phyloP scores from a whole-genome alignment of 2,113 vertebrate genomes.

The Lepus timidus region DNA sequence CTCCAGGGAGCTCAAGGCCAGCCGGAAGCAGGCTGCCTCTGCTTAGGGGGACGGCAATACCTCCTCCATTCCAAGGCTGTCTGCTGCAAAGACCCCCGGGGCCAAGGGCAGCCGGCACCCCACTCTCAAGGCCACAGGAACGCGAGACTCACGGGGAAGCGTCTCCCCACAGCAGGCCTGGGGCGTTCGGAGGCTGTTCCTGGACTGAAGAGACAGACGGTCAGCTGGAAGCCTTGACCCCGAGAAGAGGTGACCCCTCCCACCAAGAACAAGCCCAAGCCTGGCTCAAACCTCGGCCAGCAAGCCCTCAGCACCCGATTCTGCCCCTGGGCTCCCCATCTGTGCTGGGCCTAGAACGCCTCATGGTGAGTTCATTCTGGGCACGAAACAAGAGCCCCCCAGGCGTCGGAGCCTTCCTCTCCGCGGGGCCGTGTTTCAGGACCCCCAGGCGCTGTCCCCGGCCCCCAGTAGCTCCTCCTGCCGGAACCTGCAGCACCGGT shows the following conservation, averaged over 20 bases:
- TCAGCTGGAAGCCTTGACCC: neutral
- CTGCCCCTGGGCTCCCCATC: neutral
- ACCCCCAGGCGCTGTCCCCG: neutral
- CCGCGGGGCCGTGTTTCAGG: neutral
- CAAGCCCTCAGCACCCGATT: neutral
- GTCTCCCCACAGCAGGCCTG: fast-evolving
- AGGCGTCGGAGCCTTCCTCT: neutral
- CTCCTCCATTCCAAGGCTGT: fast-evolving
- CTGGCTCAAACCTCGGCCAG: neutral
- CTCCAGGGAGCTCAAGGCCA: neutral
- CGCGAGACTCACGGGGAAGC: fast-evolving
- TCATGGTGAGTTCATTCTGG: neutral
- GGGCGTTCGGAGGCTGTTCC: fast-evolving
- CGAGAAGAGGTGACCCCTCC: neutral
- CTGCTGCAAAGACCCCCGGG: neutral
- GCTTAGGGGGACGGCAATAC: neutral
- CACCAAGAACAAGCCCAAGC: neutral
- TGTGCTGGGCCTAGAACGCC: neutral
- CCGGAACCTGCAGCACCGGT: no score
- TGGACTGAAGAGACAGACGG: neutral
- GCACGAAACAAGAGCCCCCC: neutral
- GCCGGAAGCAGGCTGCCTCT: neutral
- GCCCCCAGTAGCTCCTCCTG: no score
- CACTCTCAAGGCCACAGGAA: neutral
- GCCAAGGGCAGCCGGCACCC: no score